Percentiles rank a stretch among this genome's conserved stretches.
phyloP scores from a whole-genome alignment of 2,113 vertebrate species.

The Litocranius walleri region DNA sequence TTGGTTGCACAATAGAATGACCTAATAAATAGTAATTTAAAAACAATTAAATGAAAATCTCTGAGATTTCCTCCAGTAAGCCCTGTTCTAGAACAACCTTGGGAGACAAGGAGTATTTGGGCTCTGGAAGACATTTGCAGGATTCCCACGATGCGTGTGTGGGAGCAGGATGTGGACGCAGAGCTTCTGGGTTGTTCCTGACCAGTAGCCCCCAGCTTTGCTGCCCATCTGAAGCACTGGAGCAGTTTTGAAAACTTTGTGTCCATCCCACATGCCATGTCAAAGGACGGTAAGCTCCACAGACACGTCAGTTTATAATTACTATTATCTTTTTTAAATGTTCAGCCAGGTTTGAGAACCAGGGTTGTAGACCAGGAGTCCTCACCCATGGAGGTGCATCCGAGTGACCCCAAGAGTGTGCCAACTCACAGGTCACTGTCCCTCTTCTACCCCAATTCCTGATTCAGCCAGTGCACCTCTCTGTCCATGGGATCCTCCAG shows the following conservation, averaged over 20 bases:
- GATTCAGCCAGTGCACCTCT: too few relatives aligned
- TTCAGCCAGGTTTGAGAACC: neutral
- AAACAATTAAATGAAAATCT: neutral
- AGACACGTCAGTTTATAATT: neutral
- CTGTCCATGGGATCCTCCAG: too few relatives aligned
- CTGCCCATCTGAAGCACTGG: rapidly evolving
- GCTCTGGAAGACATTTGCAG: too few relatives aligned
- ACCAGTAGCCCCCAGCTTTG: neutral
- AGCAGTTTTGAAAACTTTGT: neutral
- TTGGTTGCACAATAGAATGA: neutral
- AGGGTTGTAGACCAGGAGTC: neutral
- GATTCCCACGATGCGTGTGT: rapidly evolving
- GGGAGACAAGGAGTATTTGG: neutral
- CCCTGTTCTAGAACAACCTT: neutral
- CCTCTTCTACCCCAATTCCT: too few relatives aligned
- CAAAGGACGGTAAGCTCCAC: rapidly evolving
- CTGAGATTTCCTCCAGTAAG: neutral
- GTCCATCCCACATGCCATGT: neutral
- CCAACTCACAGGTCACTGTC: neutral
- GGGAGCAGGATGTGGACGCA: too few relatives aligned
- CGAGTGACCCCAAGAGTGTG: rapidly evolving
- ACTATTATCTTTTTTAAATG: too few relatives aligned
- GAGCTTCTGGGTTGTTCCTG: neutral
- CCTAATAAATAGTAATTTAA: neutral
- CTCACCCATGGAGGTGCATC: rapidly evolving